Evolutionary conservation across 2,888 invertebrate genomes (phyloP).

Genomic region (Lycophotia porphyrea): DNA sequence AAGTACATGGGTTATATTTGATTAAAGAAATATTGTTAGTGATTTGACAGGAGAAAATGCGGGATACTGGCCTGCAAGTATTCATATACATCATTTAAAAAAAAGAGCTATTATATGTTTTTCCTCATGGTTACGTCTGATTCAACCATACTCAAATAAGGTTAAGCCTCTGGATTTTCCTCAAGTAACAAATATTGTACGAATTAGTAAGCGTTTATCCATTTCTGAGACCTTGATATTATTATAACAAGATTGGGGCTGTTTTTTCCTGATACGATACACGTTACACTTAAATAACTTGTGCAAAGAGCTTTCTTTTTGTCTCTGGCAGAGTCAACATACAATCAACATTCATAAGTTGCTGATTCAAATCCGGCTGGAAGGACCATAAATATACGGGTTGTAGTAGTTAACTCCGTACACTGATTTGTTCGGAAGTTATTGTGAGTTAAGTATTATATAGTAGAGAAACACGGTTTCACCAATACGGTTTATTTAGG

Average conservation of each 20-base stretch:
- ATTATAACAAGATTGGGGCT: background rate
- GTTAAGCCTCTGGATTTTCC: background rate
- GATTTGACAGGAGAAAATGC: background rate
- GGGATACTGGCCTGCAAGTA: background rate
- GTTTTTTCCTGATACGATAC: background rate
- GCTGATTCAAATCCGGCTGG: constrained; percentile 93
- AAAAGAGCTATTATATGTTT: too few relatives aligned
- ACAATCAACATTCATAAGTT: constrained; percentile 90
- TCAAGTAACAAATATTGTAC: background rate
- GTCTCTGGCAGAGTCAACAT: background rate
- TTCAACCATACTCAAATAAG: background rate
- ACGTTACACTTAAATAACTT: background rate
- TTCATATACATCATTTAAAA: background rate
- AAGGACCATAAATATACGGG: constrained; percentile 79
- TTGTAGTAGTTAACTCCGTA: too few relatives aligned
- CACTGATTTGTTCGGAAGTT: too few relatives aligned
- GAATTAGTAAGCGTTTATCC: background rate
- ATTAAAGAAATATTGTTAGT: constrained; percentile 30
- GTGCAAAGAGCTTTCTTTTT: background rate
- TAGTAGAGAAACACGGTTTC: too few relatives aligned
- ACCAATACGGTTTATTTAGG: too few relatives aligned
- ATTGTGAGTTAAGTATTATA: too few relatives aligned
- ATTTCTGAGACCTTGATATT: background rate
- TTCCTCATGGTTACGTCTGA: background rate
- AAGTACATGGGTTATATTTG: constrained; percentile 49